Base-by-base conservation (phyloP, 2,113 vertebrate genomes). In the Cardinalis cardinalis region DNA sequence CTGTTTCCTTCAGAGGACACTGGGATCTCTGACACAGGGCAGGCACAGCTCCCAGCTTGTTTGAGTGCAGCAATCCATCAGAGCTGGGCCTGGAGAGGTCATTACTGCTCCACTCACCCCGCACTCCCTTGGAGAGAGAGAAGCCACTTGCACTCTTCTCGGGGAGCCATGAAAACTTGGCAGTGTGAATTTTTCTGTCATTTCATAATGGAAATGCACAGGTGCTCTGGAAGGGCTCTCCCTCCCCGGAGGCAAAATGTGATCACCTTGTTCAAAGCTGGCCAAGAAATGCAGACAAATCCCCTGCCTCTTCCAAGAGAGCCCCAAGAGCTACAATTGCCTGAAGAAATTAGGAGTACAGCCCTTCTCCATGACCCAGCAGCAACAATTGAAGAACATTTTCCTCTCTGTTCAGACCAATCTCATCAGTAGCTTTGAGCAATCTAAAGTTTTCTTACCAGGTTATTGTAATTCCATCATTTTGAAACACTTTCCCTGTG, bases 1-100 rank as follows among this genome's bases (percentile, higher is more conserved):
- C 31, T 15, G 12, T 41, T 89, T 41, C 36, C 46, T 38, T 74
- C 5, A 3, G 44, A 65, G 40, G 31, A 34, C 7, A 9, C 14
- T 17, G 60, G 41, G 58, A 13, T 21, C 43, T n/a, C 20, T 59
- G 68, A 10, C 46, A 31, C 9, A 2, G 0, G 0, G 28, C 36
- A 60, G 43, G 8, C 18, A 31, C 9, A 10, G 34, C 76, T 69
- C 38, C 64, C 65, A 60, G 4, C 9, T 3, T 2, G 28, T 63
- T 14, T 43, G 59, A 6, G 16, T 16, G 38, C 1, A 52, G 26
- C 8, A 0, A 48, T 69, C 43, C 5, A 10, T 13, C 71, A 60
- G 26, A 55, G 13, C 53, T 64, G 52, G 51, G 51, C 29, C 52
- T 58, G 59, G 53, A 88, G 61, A 12, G 19, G 61, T 43, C 48